Conservation (phyloP, 2,113 vertebrate genomes). For the Pituophis catenifer region DNA sequence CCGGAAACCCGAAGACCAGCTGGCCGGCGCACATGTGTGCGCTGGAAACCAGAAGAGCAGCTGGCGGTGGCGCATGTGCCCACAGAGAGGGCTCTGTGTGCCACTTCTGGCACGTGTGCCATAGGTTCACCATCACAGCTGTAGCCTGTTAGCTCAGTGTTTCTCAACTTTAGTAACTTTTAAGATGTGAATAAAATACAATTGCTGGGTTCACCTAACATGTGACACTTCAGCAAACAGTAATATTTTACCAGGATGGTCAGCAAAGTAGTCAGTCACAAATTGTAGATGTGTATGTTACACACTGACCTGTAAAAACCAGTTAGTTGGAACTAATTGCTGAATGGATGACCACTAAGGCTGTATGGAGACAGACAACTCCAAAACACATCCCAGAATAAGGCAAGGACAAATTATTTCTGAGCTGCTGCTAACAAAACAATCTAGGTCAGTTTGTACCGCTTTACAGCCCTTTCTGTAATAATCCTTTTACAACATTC, state of each 20-base stretch:
- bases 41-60: no score
- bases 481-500: not conserved
- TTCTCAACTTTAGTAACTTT: not conserved
- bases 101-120: no score
- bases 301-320: not conserved
- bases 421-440: not conserved
- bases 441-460: not conserved
- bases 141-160: not conserved
- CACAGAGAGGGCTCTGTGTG: no score
- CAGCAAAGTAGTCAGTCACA: not conserved
- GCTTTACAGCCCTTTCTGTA: no score
- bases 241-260: not conserved
- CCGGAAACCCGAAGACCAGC: no score
- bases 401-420: not conserved
- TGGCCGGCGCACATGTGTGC: no score
- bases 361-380: not conserved
- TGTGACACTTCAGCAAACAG: not conserved
- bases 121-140: no score
- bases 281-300: not conserved
- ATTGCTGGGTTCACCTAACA: not conserved
- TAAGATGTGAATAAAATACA: not conserved
- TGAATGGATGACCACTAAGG: not conserved
- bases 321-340: no score
- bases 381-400: not conserved
- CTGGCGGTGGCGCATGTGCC: no score